phyloP scores from a whole-genome alignment of 2,113 vertebrate species.

The Silurus glanis region DNA sequence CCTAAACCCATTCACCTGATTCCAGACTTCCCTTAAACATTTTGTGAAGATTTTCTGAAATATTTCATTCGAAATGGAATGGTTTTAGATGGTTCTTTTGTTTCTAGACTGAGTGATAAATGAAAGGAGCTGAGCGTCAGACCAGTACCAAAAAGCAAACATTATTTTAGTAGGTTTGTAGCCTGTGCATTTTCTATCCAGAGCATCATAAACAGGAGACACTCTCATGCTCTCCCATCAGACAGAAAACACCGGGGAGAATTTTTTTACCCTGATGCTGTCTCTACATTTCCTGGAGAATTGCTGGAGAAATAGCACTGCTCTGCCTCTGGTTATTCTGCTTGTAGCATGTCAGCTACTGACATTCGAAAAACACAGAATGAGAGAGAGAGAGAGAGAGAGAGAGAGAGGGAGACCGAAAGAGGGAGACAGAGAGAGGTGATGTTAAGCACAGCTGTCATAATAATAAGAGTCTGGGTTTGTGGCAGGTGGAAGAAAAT shows the following conservation, averaged over 20 bases:
- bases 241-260: conserved; percentile 16
- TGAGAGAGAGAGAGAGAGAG: conserved; percentile 12
- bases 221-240: conserved; percentile 19
- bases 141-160: neutral
- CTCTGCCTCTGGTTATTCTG: conserved; percentile 35
- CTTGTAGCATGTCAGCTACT: conserved; percentile 37
- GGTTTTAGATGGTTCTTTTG: neutral
- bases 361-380: conserved; percentile 15
- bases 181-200: conserved; percentile 7
- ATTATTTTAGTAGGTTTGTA: conserved; percentile 2
- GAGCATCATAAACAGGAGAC: conserved; percentile 17
- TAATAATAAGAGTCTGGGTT: conserved; percentile 19
- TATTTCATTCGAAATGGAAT: neutral
- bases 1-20: too few species aligned
- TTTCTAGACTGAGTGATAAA: neutral
- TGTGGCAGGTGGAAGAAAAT: conserved; percentile 23
- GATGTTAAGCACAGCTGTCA: conserved; percentile 5
- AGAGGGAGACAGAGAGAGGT: conserved; percentile 19
- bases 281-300: conserved; percentile 28
- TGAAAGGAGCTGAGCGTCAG: neutral
- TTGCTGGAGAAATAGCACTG: conserved; percentile 35
- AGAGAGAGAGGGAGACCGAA: neutral
- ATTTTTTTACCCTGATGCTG: neutral
- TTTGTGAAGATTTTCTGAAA: neutral
- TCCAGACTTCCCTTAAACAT: neutral